Evolutionary conservation across 2,797 vertebrate genomes (phyloP), one percentile per base, ranked within the genome.

Genomic region (Nyctalus aviator): DNA sequence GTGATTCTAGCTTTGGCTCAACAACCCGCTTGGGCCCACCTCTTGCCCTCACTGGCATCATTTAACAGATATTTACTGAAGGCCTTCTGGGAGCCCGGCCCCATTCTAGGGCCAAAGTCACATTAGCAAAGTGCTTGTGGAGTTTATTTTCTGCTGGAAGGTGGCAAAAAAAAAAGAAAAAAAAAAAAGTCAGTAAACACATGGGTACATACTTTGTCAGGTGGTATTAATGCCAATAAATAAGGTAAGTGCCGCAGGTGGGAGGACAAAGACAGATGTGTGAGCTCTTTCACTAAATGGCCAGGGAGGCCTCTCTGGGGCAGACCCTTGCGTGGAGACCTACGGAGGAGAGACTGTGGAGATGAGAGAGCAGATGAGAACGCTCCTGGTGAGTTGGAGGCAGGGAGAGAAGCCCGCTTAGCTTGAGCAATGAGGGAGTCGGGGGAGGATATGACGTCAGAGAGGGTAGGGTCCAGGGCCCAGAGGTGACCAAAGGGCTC

Each of bases 401-500:
- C 71, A 30, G 20, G 6, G 37, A 3, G 71, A 62, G 17, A 68
- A 82, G 76, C 21, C 68, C 57, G 4, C 32, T 1, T 12, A 0
- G 48, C 20, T 35, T 23, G 76, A 32, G 23, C 44, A 72, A 27
- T 2, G 5, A 25, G 46, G 27, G 1, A 21, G 18, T 17, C 32
- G 15, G 6, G 53, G n/a, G 41, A 59, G 50, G 20, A 3, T 8
- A 2, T 35, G 59, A 23, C 2, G 0, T 32, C 14, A 37, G 14
- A 37, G 32, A 10, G 1, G 21, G 30, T 27, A 8, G 72, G 66
- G 50, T 10, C 59, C 53, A 30, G 41, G 73, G 32, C 25, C 3
- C 6, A 0, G 3, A 23, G 57, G 44, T 1, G 75, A 23, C 30
- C 0, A 59, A 44, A 0, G 13, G 27, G 21, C n/a, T 48, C 13